Conservation (phyloP, 2,888 invertebrate species). For the Rhabditoides inermis region DNA sequence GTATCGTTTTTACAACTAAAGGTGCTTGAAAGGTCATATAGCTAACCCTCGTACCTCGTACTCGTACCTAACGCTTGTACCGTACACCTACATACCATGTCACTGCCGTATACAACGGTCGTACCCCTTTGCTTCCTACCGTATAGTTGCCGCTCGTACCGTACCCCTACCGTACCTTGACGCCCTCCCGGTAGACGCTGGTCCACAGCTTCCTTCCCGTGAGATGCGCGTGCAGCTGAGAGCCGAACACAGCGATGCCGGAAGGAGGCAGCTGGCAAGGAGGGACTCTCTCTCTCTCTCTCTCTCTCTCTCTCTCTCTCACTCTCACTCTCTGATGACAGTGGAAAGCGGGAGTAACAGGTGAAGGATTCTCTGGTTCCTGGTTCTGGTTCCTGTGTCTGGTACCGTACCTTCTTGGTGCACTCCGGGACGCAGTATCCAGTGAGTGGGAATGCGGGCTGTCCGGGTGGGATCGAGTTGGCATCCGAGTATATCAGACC, state of each 20-base stretch:
- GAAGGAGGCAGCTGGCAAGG: slow-evolving; percentile 60
- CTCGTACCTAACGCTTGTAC: too few species aligned
- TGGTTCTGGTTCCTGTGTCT: not conserved
- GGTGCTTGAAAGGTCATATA: too few species aligned
- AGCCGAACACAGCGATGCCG: slow-evolving; percentile 85
- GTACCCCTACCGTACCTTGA: too few species aligned
- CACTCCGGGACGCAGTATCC: slow-evolving; percentile 89
- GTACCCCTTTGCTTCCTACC: too few species aligned
- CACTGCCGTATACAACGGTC: too few species aligned
- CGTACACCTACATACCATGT: too few species aligned
- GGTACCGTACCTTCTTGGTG: slow-evolving; percentile 58
- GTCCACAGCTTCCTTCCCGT: slow-evolving; percentile 78
- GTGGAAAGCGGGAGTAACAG: too few species aligned
- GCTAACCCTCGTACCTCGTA: too few species aligned
- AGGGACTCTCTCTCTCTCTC: not conserved
- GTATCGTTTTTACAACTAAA: too few species aligned
- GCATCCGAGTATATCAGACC: slow-evolving; percentile 94
- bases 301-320: not conserved
- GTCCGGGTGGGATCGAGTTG: slow-evolving; percentile 88
- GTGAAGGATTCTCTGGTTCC: too few species aligned
- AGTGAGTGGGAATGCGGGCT: slow-evolving; percentile 68
- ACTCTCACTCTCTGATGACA: slow-evolving; percentile 3
- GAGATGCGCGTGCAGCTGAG: slow-evolving; percentile 91
- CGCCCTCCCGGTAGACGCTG: slow-evolving; percentile 68
- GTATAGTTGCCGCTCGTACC: too few species aligned